Evolutionary conservation across 2,797 vertebrate genomes (phyloP).

Genomic region (Anguilla anguilla): DNA sequence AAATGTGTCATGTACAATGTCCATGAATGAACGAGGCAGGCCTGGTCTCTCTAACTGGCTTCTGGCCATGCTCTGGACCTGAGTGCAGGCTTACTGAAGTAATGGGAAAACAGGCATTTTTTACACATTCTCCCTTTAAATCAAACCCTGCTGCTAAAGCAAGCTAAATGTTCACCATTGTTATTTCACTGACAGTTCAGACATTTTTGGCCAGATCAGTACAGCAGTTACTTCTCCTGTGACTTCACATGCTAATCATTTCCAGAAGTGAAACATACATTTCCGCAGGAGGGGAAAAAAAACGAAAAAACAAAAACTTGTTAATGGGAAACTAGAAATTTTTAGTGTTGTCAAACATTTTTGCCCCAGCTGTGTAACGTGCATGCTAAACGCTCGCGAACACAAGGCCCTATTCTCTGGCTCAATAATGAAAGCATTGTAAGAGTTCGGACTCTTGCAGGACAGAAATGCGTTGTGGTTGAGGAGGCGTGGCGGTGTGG

Average conservation of each 20-base stretch:
- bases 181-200: not conserved
- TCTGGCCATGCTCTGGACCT: not conserved
- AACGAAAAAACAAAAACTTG: constrained; percentile 27
- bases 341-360: constrained; percentile 12
- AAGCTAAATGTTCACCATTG: not conserved
- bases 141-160: not conserved
- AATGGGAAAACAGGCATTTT: not conserved
- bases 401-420: constrained; percentile 62
- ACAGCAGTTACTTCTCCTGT: not conserved
- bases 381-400: constrained; percentile 60
- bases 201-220: not conserved
- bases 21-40: not conserved
- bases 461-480: constrained; percentile 45
- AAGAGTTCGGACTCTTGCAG: constrained; percentile 49
- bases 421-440: constrained; percentile 58
- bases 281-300: not conserved
- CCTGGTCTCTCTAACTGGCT: not conserved
- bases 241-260: not conserved
- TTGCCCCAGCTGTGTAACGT: constrained; percentile 28
- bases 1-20: not conserved
- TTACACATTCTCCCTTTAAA: not conserved
- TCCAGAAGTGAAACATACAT: not conserved
- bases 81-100: not conserved
- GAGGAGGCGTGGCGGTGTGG: constrained; percentile 42
- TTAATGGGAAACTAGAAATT: constrained; percentile 23